Base-by-base conservation (phyloP, 2,113 vertebrate species). In the Psammodynastes pulverulentus region DNA sequence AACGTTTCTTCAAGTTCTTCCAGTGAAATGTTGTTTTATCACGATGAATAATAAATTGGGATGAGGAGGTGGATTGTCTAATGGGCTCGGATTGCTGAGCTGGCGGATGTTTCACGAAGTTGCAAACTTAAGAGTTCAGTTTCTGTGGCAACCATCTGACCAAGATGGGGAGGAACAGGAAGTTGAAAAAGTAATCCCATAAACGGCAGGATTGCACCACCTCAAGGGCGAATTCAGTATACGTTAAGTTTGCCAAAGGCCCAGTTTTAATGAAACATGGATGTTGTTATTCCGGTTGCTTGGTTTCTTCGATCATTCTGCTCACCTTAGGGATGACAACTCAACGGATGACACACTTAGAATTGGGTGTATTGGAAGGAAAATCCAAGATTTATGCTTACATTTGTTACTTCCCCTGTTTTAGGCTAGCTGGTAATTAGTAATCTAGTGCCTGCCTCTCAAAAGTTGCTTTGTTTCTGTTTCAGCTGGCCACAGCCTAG, bases 401-500 rank as follows among this genome's bases (percentile, higher is more conserved):
- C 6, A 13, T 87, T 88, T 88, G 49, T 29, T 88, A 10, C 19
- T 56, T 54, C 49, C 87, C 89, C 26, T 84, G 67, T 58, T 89
- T 84, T 67, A 17, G 12, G 2, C 72, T 54, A n/a, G 34, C 51
- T 92, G 46, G 45, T 43, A 72, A 51, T 24, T 62, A 43, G n/a
- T 29, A 72, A 88, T 34, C 15, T 79, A 54, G 17, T 48, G 29
- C 67, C 24, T 84, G 45, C n/a, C 4, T 79, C 72, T 92, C 46
- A 51, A 67, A 1, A 9, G 0, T 51, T 24, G 1, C 7, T 2
- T 62, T 26, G 51, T 96, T 91, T 93, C 62, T 90, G 90, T 92
- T 90, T 0, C 89, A 99, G 99, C 99, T 0, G 99, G 99, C n/a
- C 99, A 99, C 97, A 99, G 96, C 93, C 95, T 99, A 97, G 99